A percentile compares a stretch with the other conserved stretches of the same genome.
Evolutionary conservation across 2,888 invertebrate genomes (phyloP).

Genomic region (Sceliomorpha sp.): DNA sequence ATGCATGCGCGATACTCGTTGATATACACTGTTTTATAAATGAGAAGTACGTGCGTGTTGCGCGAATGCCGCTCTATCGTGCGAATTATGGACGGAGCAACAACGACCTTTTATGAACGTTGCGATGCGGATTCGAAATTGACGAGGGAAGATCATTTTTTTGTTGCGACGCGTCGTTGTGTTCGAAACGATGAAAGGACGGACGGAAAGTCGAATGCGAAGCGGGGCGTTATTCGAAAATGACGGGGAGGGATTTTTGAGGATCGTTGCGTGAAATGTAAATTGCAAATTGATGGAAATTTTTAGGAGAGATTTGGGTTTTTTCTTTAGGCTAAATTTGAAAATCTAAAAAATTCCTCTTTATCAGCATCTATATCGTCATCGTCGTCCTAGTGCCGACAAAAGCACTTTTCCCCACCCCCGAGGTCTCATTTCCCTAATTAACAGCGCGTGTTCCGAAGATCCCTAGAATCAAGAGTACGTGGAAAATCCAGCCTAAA

Average conservation of each 20-base stretch:
- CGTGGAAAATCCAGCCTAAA: constrained; percentile 31
- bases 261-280: background rate
- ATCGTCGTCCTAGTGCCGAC: no score
- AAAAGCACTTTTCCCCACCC: no score
- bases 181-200: no score
- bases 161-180: no score
- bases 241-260: background rate
- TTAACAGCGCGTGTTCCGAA: no score
- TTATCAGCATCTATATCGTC: no score
- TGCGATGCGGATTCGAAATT: constrained; percentile 35
- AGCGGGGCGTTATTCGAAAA: background rate
- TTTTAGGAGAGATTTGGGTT: no score
- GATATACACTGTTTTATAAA: constrained; percentile 31
- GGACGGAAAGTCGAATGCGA: constrained; percentile 1
- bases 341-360: no score
- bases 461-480: no score
- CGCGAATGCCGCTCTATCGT: constrained; percentile 1
- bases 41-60: constrained; percentile 24
- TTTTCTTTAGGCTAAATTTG: no score
- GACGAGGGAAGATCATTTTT: constrained; percentile 26
- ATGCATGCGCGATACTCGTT: constrained; percentile 36
- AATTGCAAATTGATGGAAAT: background rate
- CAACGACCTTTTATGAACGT: constrained; percentile 29
- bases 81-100: constrained; percentile 41
- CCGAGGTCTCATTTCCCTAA: no score